phyloP scores from a whole-genome alignment of 2,888 invertebrate genomes.

The Harpagoxenus sublaevis region DNA sequence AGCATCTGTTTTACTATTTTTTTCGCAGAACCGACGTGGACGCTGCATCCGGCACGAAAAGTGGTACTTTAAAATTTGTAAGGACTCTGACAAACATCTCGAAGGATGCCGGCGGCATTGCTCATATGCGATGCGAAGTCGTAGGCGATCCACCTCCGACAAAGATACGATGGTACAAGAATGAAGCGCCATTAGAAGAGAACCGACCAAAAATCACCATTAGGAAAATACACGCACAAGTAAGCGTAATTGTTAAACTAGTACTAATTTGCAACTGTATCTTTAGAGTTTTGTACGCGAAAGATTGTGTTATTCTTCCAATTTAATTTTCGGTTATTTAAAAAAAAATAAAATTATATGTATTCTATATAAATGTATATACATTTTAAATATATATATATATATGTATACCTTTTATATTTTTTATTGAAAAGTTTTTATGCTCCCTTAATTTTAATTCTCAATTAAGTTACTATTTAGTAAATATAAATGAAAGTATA shows the following conservation, averaged over 20 bases:
- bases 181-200: conserved; percentile 87
- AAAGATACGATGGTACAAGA: conserved; percentile 89
- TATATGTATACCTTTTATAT: background rate
- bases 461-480: background rate
- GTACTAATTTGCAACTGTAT: background rate
- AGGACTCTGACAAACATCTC: conserved; percentile 88
- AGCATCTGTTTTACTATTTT: conserved; percentile 22
- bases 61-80: conserved; percentile 87
- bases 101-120: conserved; percentile 88
- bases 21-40: conserved; percentile 73
- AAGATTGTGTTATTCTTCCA: background rate
- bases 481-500: background rate
- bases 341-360: background rate
- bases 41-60: conserved; percentile 74
- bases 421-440: background rate
- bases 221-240: conserved; percentile 83
- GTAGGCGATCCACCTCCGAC: conserved; percentile 88
- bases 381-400: too few species aligned
- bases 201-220: conserved; percentile 86
- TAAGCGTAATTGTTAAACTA: conserved; percentile 55
- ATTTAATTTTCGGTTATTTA: background rate
- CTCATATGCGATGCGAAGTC: conserved; percentile 90
- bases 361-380: background rate
- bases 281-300: background rate
- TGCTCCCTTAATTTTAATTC: background rate